A percentile compares a stretch with the other conserved stretches of the same genome.
These are phyloP conservation scores for Crypturellus undulatus DNA, from an alignment of 2,113 vertebrate species.

Conservation along the genomic window DNA sequence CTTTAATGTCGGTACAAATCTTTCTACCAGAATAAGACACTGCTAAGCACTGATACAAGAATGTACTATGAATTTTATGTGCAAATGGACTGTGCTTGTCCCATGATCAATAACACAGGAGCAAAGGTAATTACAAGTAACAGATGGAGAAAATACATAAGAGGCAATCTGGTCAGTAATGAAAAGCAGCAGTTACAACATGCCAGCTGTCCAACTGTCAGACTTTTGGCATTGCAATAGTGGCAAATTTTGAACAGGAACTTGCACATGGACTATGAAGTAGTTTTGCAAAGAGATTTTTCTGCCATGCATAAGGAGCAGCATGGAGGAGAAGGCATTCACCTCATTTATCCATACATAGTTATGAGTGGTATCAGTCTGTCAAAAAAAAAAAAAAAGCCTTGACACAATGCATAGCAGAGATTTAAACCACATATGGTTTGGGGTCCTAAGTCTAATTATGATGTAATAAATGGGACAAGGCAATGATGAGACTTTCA, in stretches of 20 bases:
- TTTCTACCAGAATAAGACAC: neutral
- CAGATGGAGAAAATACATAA: neutral
- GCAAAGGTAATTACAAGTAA: neutral
- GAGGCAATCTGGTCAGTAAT: neutral
- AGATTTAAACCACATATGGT: neutral
- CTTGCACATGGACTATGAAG: neutral
- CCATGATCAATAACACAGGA: neutral
- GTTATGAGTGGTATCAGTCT: neutral
- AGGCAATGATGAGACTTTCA: neutral
- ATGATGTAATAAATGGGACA: neutral
- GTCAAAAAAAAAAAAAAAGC: too few relatives aligned
- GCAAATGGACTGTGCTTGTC: neutral
- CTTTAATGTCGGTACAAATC: neutral
- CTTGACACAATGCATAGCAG: accelerated
- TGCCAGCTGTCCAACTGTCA: neutral
- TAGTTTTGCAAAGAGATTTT: neutral
- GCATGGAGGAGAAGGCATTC: neutral
- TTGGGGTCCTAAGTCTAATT: neutral
- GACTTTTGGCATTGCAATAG: neutral
- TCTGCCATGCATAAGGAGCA: neutral
- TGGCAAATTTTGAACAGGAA: neutral
- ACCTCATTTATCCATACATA: neutral
- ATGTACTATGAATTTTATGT: neutral
- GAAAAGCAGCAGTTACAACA: neutral
- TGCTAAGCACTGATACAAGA: neutral